phyloP scores from a whole-genome alignment of 2,113 vertebrate genomes.

The Pachypanchax playfairii region DNA sequence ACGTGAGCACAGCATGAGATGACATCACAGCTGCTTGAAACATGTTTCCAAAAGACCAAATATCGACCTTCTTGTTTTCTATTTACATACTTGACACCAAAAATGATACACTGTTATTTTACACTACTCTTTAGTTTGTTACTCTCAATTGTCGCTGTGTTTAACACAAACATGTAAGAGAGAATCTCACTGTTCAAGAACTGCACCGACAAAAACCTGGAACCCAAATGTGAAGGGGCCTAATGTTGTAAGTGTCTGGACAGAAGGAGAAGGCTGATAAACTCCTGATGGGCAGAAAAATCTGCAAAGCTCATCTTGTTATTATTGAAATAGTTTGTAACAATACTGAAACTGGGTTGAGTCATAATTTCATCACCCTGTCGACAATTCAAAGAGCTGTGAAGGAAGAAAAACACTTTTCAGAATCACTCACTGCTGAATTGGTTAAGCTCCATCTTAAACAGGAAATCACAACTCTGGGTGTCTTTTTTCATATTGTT shows the following conservation, averaged over 20 bases:
- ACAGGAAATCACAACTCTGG: slow-evolving; percentile 13
- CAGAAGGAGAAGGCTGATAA: neutral
- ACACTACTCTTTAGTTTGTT: neutral
- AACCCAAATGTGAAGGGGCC: neutral
- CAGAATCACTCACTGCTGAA: slow-evolving; percentile 6
- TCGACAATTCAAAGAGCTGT: slow-evolving; percentile 26
- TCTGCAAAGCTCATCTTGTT: slow-evolving; percentile 13
- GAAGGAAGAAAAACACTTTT: slow-evolving; percentile 11
- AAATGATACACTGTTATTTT: too few relatives aligned
- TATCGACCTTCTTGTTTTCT: neutral
- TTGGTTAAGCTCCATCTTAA: slow-evolving; percentile 30
- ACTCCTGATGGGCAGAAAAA: neutral
- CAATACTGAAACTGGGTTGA: slow-evolving; percentile 19
- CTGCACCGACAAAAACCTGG: neutral
- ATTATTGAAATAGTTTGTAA: neutral
- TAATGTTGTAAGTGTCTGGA: neutral
- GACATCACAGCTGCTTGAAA: neutral
- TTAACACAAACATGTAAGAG: neutral
- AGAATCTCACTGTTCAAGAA: too few relatives aligned
- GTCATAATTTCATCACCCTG: slow-evolving; percentile 46
- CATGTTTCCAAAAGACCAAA: neutral
- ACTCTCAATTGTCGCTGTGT: neutral
- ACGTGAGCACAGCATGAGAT: neutral
- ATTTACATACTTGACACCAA: neutral
- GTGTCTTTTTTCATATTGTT: slow-evolving; percentile 3